phyloP scores from a whole-genome alignment of 2,797 vertebrate genomes.

The Pyrocephalus nanus region DNA sequence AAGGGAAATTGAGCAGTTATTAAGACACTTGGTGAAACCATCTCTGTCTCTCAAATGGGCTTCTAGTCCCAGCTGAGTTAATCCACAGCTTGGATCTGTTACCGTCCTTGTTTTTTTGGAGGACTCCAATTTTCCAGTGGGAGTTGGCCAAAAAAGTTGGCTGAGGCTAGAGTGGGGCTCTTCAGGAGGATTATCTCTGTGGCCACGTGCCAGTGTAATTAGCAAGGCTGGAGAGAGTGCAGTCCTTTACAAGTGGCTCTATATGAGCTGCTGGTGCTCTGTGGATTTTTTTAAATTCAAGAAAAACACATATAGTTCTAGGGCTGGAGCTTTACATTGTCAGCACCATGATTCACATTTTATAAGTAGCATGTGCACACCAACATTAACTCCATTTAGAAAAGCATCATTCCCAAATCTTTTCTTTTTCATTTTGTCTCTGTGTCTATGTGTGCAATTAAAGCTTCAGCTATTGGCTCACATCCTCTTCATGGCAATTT shows the following conservation, averaged over 20 bases:
- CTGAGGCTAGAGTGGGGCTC: neutral
- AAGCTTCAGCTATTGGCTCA: neutral
- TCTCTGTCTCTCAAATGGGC: neutral
- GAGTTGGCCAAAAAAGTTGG: neutral
- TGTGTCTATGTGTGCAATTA: neutral
- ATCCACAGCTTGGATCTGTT: neutral
- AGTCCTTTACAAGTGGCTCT: neutral
- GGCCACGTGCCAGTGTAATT: neutral
- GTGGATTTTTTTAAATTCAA: neutral
- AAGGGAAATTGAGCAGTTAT: neutral
- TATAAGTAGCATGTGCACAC: neutral
- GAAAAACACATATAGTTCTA: fast-evolving
- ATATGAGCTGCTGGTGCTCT: neutral
- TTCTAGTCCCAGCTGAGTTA: neutral
- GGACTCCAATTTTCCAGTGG: neutral
- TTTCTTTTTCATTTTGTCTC: neutral
- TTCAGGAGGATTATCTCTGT: neutral
- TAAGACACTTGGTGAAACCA: neutral
- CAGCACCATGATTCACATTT: neutral
- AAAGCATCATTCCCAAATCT: neutral
- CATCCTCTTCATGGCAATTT: neutral
- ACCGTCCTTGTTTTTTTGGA: neutral
- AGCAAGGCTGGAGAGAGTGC: neutral
- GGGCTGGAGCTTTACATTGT: neutral
- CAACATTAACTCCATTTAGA: neutral